These are phyloP conservation scores for Anomalospiza imberbis DNA, from an alignment of 2,797 vertebrate species.

Conservation along the genomic window DNA sequence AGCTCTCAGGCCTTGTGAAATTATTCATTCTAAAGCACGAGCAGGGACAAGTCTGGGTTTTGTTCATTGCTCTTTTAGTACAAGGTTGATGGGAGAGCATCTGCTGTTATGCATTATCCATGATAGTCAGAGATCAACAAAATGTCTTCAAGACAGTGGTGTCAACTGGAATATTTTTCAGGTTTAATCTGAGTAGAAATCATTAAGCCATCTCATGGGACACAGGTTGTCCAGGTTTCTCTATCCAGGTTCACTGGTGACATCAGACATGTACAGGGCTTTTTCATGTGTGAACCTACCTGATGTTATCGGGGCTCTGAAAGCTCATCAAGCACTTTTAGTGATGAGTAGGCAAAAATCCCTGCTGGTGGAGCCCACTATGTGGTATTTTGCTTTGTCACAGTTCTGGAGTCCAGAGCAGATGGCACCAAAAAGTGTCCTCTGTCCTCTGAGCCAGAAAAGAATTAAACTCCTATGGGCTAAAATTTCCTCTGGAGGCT, in stretches of 20 bases:
- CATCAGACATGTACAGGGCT: rapidly evolving
- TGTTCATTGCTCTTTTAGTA: neutral
- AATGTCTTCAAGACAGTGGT: neutral
- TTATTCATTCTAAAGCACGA: neutral
- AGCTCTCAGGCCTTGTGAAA: neutral
- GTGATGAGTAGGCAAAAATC: neutral
- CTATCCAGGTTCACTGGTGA: neutral
- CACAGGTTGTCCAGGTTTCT: neutral
- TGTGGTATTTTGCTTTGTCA: neutral
- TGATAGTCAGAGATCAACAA: neutral
- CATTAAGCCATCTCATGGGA: neutral
- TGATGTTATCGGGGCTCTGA: neutral
- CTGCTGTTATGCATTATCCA: neutral
- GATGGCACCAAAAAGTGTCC: neutral
- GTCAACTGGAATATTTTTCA: neutral
- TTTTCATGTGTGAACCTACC: neutral
- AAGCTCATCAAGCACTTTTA: neutral
- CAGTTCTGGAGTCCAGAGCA: neutral
- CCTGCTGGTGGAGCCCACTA: rapidly evolving
- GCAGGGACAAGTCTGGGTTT: neutral
- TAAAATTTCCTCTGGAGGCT: neutral
- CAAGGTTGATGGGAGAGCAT: neutral
- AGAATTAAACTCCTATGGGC: neutral
- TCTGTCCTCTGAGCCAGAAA: neutral
- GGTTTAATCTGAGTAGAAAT: neutral